These are phyloP conservation scores for Galaxias olidus DNA, from an alignment of 2,797 vertebrate species.

Conservation along the genomic window DNA sequence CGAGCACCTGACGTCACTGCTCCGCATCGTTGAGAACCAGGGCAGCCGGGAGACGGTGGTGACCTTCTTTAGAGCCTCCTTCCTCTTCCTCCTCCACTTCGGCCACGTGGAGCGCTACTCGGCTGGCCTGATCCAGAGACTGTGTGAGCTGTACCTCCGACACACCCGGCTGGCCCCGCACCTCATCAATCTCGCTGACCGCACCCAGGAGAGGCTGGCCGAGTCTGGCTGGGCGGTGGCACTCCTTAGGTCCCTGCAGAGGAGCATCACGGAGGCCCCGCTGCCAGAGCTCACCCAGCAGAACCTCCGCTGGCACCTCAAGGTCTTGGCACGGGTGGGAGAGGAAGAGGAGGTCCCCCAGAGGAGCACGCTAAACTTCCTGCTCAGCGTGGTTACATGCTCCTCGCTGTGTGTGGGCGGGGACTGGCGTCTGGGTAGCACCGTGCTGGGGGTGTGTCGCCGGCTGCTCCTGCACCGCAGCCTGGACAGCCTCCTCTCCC, in stretches of 20 bases:
- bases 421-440: constrained; percentile 80
- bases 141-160: constrained; percentile 76
- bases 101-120: constrained; percentile 58
- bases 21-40: constrained; percentile 67
- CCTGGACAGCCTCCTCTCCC: constrained; percentile 66
- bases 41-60: constrained; percentile 69
- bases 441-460: constrained; percentile 78
- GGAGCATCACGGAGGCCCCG: constrained; percentile 60
- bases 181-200: constrained; percentile 78
- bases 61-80: constrained; percentile 81
- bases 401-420: constrained; percentile 51
- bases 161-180: constrained; percentile 78
- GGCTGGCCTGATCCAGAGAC: constrained; percentile 55
- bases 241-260: constrained; percentile 72
- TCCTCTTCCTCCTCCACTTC: constrained; percentile 80
- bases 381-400: constrained; percentile 62
- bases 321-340: constrained; percentile 76
- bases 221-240: constrained; percentile 68
- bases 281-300: constrained; percentile 44
- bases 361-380: constrained; percentile 66
- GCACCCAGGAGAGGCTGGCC: constrained; percentile 60
- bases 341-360: constrained; percentile 73
- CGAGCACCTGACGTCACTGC: constrained; percentile 70
- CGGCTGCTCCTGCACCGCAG: constrained; percentile 76
- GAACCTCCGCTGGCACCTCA: constrained; percentile 80